phyloP scores from a whole-genome alignment of 2,113 vertebrate species.

The Lycocorax pyrrhopterus region DNA sequence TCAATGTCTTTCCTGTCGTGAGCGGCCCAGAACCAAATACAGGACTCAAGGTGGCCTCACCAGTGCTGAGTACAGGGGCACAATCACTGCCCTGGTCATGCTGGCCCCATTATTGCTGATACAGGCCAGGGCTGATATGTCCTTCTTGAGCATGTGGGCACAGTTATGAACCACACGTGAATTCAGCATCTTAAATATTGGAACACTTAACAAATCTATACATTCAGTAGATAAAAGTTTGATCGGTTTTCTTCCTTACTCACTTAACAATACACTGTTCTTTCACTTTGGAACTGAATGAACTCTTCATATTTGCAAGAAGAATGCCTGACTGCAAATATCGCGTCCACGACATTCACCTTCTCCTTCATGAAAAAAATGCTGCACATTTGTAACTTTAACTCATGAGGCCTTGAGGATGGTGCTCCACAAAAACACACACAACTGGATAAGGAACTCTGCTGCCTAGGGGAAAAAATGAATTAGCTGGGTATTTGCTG shows the following conservation, averaged over 20 bases:
- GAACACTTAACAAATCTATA: not conserved
- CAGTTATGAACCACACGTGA: not conserved
- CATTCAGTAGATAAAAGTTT: not conserved
- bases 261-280: not conserved
- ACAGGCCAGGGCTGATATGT: not conserved
- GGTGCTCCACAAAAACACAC: rapidly evolving
- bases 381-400: not conserved
- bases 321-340: not conserved
- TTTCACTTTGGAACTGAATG: not conserved
- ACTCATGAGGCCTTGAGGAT: not conserved
- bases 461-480: not conserved
- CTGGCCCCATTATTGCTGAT: not conserved
- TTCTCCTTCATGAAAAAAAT: not conserved
- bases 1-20: not conserved
- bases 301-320: not conserved
- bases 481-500: not conserved
- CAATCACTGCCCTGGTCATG: no score
- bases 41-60: rapidly evolving
- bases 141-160: not conserved
- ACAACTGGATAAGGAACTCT: not conserved
- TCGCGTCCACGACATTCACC: not conserved
- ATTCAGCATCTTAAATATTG: not conserved
- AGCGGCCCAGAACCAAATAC: not conserved
- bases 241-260: not conserved
- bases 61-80: not conserved